Base-by-base conservation (phyloP, 2,888 invertebrate genomes). In the Oasisia sp. region DNA sequence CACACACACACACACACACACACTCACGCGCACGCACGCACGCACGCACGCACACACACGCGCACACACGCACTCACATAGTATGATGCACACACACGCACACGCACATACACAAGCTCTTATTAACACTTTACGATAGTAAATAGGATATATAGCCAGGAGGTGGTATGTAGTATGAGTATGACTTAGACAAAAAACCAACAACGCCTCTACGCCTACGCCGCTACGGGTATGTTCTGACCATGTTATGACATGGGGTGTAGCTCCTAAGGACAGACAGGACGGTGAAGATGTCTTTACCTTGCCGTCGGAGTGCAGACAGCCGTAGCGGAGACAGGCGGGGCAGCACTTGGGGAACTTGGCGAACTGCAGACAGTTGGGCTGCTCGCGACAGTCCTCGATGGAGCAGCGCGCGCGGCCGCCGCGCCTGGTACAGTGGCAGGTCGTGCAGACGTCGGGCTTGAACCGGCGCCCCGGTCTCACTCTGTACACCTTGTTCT, bases 381-480 rank as follows among this genome's bases (percentile, higher is more conserved):
- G 92, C 45, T 92, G 92, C 5, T 89, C 44, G 74, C 91, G 91
- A 56, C 93, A 93, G 91, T 93, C 93, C 91, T 92, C 92, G 74
- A 93, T 91, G 32, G 91, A 91, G 56, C 93, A 93, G 14, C 89
- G 92, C 9, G 92, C 56, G 32, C 93, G 89, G 14, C 93, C 93
- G 3, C 93, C 93, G 44, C 56, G 90, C 14, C 50, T 91, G n/a
- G 93, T 93, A 91, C 93, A 93, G 58, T 91, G 93, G 45, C 93
- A 93, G 89, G 27, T 91, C 32, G 93, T 93, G 92, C 93, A 93
- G 7, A 92, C 58, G 92, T 93, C 92, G 4, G 93, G 93, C 12
- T 91, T 91, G 92, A 93, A 93, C 27, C 90, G 90, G 32, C 92
- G 89, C 3, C 93, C 93, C 19, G 92, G 92, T 14, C n/a, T n/a